Conservation (phyloP, 2,888 invertebrate species). For the Lepidochrysops patricia region DNA sequence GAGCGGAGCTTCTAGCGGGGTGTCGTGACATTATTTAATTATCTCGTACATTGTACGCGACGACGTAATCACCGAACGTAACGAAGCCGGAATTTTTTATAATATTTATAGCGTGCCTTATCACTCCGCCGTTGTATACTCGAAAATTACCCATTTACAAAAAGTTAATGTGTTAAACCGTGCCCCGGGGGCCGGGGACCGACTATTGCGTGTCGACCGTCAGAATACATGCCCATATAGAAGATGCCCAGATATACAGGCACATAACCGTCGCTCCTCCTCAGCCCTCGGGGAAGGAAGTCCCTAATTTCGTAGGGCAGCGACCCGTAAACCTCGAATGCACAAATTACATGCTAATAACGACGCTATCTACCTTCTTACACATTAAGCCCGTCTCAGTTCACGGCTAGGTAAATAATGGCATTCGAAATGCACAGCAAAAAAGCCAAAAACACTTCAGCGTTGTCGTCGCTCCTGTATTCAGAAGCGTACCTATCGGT, state of each 20-base stretch:
- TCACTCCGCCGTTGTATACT: not conserved
- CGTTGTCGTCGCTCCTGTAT: not conserved
- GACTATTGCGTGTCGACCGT: not conserved
- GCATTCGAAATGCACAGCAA: not conserved
- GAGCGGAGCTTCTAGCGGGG: not conserved
- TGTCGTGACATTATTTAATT: not conserved
- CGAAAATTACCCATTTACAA: not conserved
- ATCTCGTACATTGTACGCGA: not conserved
- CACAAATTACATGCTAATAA: conserved; percentile 68
- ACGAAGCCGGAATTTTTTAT: not conserved
- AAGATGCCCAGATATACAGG: conserved; percentile 3
- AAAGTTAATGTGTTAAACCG: conserved; percentile 1
- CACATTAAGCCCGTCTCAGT: not conserved
- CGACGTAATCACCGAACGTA: not conserved
- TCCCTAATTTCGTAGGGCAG: conserved; percentile 65
- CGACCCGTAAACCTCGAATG: conserved; percentile 67
- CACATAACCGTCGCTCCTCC: conserved; percentile 36
- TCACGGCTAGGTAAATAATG: not conserved
- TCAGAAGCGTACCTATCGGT: no score
- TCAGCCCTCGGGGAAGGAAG: conserved; percentile 60
- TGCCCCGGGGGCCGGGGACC: conserved; percentile 1
- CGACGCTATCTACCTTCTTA: conserved; percentile 33
- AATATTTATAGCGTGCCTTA: not conserved
- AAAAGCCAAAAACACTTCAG: not conserved
- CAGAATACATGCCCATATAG: conserved; percentile 10